Base-by-base conservation (phyloP, 2,888 invertebrate species). In the Limulus polyphemus region DNA sequence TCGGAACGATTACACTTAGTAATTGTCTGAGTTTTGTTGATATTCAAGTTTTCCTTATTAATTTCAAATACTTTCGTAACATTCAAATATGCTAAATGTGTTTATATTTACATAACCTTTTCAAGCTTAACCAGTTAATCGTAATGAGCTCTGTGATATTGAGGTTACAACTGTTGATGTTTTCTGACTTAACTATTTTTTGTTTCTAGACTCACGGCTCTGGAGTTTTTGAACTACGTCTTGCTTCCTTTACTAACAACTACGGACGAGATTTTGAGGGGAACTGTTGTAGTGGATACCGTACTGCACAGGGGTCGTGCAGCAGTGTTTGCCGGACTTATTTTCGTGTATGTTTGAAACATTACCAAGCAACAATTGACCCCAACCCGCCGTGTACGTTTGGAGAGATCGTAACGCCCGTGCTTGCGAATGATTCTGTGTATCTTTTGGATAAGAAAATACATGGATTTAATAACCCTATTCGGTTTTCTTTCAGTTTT, bases 261-360 rank as follows among this genome's bases (percentile, higher is more conserved):
- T 82, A 86, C 78, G 92, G 91, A 77, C 86, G 88, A 79, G 89
- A 92, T 82, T 86, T 83, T 78, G 83, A 87, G 78, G 93, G 93
- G 72, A 85, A 86, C 79, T 95, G 95, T 81, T 95, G 95, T 82
- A 86, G 86, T 77, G 90, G 89, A 75, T 58, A 58, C 59, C 49
- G 49, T n/a, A n/a, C 59, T 2, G 58, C 61, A 7, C 55, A 55
- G 46, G 65, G 71, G 55, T 61, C 65, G 62, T 79, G 79, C 68
- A 80, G 84, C 73, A 32, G 54, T 17, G 86, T 85, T 73, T 95
- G 95, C 81, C 84, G 86, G 78, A 93, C 93, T 75, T 86, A 90
- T 79, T 94, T 97, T 82, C 84, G 92, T 74, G 88, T 95, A 74
- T 97, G 95, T 81, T 83, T 97, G 75, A 94, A 94, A 79, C 90